Percentiles rank a stretch among this genome's conserved stretches.
phyloP scores from a whole-genome alignment of 2,113 vertebrate genomes.

The Coreoperca whiteheadi region DNA sequence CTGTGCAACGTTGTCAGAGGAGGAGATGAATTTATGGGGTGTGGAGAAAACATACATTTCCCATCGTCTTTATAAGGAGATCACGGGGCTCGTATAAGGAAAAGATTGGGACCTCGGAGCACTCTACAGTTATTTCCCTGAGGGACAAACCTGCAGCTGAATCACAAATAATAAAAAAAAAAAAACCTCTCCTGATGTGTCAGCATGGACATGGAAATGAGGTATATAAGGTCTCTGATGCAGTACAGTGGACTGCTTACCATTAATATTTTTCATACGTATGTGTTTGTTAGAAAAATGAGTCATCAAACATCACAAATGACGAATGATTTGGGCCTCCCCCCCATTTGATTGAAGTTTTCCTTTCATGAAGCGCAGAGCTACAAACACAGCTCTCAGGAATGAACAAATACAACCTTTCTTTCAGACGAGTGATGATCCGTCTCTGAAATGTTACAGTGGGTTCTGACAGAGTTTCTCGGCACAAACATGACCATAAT shows the following conservation, averaged over 20 bases:
- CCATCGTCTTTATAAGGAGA: slow-evolving; percentile 42
- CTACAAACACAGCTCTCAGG: slow-evolving; percentile 29
- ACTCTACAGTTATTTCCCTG: slow-evolving; percentile 78
- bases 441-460: slow-evolving; percentile 65
- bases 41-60: slow-evolving; percentile 42
- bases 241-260: slow-evolving; percentile 47
- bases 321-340: slow-evolving; percentile 27
- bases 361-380: background rate
- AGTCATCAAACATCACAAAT: slow-evolving; percentile 22
- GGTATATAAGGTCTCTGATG: slow-evolving; percentile 74
- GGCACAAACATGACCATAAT: slow-evolving; percentile 64
- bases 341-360: background rate
- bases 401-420: slow-evolving; percentile 20
- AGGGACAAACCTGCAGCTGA: slow-evolving; percentile 79
- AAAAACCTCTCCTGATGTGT: slow-evolving; percentile 72
- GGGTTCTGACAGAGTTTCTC: slow-evolving; percentile 60
- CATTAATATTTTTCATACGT: slow-evolving; percentile 25
- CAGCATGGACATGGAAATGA: slow-evolving; percentile 75
- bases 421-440: slow-evolving; percentile 36
- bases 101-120: slow-evolving; percentile 30
- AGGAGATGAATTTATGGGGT: slow-evolving; percentile 51
- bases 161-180: slow-evolving; percentile 61
- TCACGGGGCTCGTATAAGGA: slow-evolving; percentile 19
- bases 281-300: slow-evolving; percentile 30
- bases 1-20: slow-evolving; percentile 59